Percentiles rank a stretch among this genome's conserved stretches.
Conservation (phyloP, 2,888 invertebrate species). For the Lumbricus terrestris region DNA sequence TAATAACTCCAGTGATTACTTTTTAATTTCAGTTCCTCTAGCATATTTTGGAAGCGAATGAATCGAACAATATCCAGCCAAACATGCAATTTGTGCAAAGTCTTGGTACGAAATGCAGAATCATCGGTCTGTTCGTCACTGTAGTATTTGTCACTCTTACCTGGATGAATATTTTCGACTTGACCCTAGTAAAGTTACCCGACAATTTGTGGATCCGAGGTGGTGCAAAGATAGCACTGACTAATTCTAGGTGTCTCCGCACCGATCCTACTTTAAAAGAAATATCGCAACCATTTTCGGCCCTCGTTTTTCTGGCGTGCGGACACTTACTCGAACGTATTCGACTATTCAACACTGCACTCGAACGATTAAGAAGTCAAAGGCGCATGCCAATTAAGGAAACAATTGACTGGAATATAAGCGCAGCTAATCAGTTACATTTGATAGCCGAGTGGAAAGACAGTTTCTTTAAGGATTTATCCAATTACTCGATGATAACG, state of each 20-base stretch:
- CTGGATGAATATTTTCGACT: background rate
- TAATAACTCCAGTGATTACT: too few relatives aligned
- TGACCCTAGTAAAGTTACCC: too few relatives aligned
- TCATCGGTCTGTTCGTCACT: too few relatives aligned
- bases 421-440: background rate
- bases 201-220: too few relatives aligned
- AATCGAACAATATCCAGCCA: too few relatives aligned
- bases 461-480: conserved; percentile 29
- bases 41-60: too few relatives aligned
- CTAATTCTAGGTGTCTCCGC: background rate
- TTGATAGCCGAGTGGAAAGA: conserved; percentile 18
- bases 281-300: background rate
- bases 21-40: too few relatives aligned
- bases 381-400: background rate
- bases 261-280: background rate
- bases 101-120: too few relatives aligned
- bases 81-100: too few relatives aligned
- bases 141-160: too few relatives aligned
- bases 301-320: background rate
- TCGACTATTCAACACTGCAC: background rate
- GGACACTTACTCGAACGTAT: background rate
- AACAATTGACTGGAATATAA: background rate
- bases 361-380: background rate
- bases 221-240: too few relatives aligned
- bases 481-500: conserved; percentile 26